Conservation (phyloP, 2,113 vertebrate species). For the Spermophilus dauricus region DNA sequence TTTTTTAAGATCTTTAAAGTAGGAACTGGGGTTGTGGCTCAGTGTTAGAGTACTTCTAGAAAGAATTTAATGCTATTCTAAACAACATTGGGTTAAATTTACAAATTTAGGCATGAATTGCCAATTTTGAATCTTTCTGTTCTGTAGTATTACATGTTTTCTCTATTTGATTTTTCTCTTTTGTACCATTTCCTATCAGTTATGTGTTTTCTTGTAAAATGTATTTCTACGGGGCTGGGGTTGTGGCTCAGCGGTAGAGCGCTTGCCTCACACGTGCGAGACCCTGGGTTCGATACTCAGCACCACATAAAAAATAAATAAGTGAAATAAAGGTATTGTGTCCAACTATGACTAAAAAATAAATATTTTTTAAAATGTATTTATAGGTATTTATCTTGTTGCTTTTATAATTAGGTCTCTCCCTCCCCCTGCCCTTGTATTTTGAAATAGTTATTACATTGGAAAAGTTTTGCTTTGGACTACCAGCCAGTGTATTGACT, state of each 20-base stretch:
- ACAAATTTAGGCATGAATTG: not conserved
- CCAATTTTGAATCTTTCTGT: not conserved
- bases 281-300: too few species aligned
- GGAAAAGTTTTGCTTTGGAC: not conserved
- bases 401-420: not conserved
- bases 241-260: too few species aligned
- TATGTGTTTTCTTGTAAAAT: not conserved
- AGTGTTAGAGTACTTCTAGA: not conserved
- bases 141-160: not conserved
- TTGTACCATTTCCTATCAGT: not conserved
- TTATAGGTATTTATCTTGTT: not conserved
- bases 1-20: slow-evolving; percentile 21
- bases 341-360: too few species aligned
- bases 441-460: not conserved
- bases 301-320: too few species aligned
- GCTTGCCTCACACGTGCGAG: too few species aligned
- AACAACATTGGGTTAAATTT: not conserved
- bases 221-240: too few species aligned
- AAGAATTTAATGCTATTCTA: not conserved
- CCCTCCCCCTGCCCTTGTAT: not conserved
- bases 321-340: too few species aligned
- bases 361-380: too few species aligned
- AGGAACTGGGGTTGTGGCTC: too few species aligned
- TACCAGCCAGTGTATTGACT: not conserved
- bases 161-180: not conserved